Percentiles rank a stretch among this genome's conserved stretches.
phyloP scores from a whole-genome alignment of 2,888 invertebrate genomes.

The Itoplectis maculator region DNA sequence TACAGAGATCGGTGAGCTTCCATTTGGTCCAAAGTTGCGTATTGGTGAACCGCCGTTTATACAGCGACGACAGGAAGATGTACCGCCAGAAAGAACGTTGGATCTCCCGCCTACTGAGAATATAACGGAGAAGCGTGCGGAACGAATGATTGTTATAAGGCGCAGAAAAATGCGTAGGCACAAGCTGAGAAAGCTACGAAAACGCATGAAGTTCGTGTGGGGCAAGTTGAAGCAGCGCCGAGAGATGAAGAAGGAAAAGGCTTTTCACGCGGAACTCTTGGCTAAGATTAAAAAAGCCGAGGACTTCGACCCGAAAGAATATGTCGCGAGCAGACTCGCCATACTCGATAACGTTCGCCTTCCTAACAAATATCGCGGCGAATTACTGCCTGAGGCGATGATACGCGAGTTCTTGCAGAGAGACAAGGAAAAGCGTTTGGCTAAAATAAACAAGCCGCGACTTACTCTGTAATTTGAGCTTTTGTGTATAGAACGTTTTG shows the following conservation, averaged over 20 bases:
- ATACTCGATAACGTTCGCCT: conserved; percentile 87
- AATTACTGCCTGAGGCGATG: conserved; percentile 88
- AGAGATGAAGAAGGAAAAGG: conserved; percentile 91
- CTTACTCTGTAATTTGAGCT: conserved; percentile 47
- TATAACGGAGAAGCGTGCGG: conserved; percentile 89
- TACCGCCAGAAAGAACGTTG: conserved; percentile 85
- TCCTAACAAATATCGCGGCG: conserved; percentile 87
- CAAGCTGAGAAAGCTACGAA: conserved; percentile 91
- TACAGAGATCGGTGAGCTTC: conserved; percentile 70
- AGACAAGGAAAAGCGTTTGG: conserved; percentile 84
- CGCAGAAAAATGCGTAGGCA: conserved; percentile 95
- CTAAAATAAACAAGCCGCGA: conserved; percentile 67
- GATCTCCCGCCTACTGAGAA: conserved; percentile 85
- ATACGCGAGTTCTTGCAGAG: conserved; percentile 89
- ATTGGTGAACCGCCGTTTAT: conserved; percentile 76
- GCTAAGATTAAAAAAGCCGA: conserved; percentile 90
- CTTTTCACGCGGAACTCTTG: conserved; percentile 90
- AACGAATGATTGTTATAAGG: conserved; percentile 91
- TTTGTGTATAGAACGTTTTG: conserved; percentile 10
- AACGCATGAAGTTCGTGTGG: conserved; percentile 91
- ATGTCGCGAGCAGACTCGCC: conserved; percentile 88
- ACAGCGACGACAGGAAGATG: conserved; percentile 77
- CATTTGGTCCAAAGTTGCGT: conserved; percentile 70
- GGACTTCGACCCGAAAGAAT: conserved; percentile 90
- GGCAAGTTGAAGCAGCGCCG: conserved; percentile 89